These are phyloP conservation scores for Fregata magnificens DNA, from an alignment of 2,113 vertebrate genomes.

Conservation along the genomic window DNA sequence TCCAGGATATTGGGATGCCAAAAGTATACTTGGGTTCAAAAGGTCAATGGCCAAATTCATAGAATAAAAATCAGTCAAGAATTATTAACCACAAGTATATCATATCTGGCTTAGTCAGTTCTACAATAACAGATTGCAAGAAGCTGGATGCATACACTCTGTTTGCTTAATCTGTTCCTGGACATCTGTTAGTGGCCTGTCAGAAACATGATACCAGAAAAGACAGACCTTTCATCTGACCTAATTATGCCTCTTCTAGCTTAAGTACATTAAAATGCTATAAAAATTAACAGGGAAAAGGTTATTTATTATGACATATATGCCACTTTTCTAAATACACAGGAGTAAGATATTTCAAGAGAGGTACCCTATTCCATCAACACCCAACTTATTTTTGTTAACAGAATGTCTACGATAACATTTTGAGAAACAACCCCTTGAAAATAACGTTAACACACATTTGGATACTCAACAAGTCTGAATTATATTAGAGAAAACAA, in stretches of 20 bases:
- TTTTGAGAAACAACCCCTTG: not conserved
- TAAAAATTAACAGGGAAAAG: not conserved
- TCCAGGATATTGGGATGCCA: constrained; percentile 53
- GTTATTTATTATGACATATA: not conserved
- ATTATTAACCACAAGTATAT: not conserved
- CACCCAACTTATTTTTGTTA: not conserved
- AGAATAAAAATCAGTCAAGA: constrained; percentile 9
- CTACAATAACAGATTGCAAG: not conserved
- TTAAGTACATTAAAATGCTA: not conserved
- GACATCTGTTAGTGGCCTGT: constrained; percentile 25
- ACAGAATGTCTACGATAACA: not conserved
- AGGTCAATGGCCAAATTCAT: constrained; percentile 3
- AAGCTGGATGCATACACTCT: not conserved
- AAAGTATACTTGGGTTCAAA: constrained; percentile 30
- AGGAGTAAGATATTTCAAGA: not conserved
- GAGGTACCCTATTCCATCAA: not conserved
- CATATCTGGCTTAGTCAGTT: not conserved
- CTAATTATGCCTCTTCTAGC: not conserved
- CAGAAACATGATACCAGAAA: not conserved
- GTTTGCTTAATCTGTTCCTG: not conserved
- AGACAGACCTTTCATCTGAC: not conserved
- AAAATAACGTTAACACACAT: not conserved
- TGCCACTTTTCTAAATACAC: not conserved
- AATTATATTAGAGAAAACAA: not conserved
- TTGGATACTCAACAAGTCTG: not conserved